These are phyloP conservation scores for Ametastegia equiseti DNA, from an alignment of 2,888 invertebrate genomes.

Conservation along the genomic window DNA sequence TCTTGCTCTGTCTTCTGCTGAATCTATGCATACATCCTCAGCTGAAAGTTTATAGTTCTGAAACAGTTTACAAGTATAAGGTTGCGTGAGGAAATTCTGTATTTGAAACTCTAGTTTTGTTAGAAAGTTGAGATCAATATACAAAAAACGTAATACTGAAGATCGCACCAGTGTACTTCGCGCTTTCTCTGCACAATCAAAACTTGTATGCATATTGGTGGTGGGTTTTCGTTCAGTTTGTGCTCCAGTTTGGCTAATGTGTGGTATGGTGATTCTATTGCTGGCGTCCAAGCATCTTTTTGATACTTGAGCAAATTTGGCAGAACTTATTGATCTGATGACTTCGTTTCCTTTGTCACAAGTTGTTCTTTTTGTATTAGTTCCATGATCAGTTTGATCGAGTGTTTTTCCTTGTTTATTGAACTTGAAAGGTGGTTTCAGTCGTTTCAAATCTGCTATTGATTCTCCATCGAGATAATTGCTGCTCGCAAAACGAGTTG, in stretches of 20 bases:
- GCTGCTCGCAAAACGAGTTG: not conserved
- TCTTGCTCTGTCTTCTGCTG: not conserved
- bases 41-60: not conserved
- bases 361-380: conserved; percentile 1
- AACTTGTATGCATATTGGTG: not conserved
- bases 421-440: not conserved
- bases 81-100: not conserved
- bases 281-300: not conserved
- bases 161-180: conserved; percentile 25
- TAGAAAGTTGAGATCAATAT: not conserved
- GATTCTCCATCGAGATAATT: not conserved
- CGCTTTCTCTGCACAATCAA: not conserved
- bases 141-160: not conserved
- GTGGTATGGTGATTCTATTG: not conserved
- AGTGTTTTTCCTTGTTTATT: not conserved
- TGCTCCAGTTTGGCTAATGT: conserved; percentile 3
- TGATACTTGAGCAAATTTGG: not conserved
- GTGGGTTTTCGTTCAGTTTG: conserved; percentile 20
- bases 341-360: conserved; percentile 35
- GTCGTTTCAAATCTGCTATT: not conserved
- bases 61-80: not conserved
- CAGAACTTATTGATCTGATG: conserved; percentile 5
- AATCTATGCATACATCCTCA: not conserved
- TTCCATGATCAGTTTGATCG: conserved; percentile 18
- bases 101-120: not conserved